These are phyloP conservation scores for Luehdorfia chinensis DNA, from an alignment of 1,140 invertebrate species.

Conservation along the genomic window DNA sequence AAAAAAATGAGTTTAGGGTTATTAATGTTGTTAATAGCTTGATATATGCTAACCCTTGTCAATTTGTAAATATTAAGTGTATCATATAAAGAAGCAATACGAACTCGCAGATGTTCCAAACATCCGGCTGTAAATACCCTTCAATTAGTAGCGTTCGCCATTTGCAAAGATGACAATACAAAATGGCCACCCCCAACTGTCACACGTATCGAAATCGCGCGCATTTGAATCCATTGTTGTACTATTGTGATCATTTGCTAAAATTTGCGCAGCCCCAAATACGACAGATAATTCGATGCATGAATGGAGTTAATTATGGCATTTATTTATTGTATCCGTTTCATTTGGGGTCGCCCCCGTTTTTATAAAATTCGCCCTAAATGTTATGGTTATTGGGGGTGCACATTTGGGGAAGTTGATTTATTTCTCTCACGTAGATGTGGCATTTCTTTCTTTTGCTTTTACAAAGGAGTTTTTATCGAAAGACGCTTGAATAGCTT, in stretches of 20 bases:
- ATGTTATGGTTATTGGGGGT: constrained; percentile 35
- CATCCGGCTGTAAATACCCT: constrained; percentile 26
- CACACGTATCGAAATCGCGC: constrained; percentile 46
- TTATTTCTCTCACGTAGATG: constrained; percentile 40
- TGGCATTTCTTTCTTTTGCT: constrained; percentile 19
- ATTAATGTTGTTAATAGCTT: not conserved
- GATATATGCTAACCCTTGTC: not conserved
- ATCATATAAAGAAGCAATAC: constrained; percentile 19
- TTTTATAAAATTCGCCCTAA: constrained; percentile 53
- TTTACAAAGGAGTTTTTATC: constrained; percentile 26
- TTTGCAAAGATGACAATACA: constrained; percentile 39
- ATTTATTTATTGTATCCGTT: constrained; percentile 68
- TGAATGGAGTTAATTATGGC: constrained; percentile 66
- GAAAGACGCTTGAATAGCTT: constrained; percentile 36
- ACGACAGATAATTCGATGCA: constrained; percentile 55
- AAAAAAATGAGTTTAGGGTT: no score
- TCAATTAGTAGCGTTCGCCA: constrained; percentile 29
- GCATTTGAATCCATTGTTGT: constrained; percentile 33
- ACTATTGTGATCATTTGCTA: constrained; percentile 32
- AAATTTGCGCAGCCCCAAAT: constrained; percentile 38
- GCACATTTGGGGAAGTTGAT: constrained; percentile 38
- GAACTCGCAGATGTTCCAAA: constrained; percentile 32
- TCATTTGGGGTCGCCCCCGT: constrained; percentile 43
- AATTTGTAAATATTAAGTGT: constrained; percentile 23
- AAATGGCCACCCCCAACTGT: constrained; percentile 57